A percentile compares a stretch with the other conserved stretches of the same genome.
Evolutionary conservation across 1,140 invertebrate species (phyloP).

Genomic region (Drosophila tristis): DNA sequence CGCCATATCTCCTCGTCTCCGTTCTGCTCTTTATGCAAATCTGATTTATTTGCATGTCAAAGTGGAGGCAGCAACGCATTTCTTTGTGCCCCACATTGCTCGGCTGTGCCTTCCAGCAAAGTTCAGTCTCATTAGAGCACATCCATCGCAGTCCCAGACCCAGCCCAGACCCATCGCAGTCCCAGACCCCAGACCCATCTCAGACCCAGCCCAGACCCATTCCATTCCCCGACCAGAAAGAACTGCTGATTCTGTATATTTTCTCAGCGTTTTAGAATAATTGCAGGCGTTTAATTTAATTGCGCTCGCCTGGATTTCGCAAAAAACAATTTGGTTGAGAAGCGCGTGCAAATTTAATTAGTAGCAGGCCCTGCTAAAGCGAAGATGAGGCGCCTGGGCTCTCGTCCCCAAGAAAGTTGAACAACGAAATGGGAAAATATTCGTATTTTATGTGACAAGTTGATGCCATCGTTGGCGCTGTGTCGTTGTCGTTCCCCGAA

Average conservation of each 20-base stretch:
- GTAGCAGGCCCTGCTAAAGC: slow-evolving; percentile 64
- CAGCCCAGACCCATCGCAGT: slow-evolving; percentile 1
- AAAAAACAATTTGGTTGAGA: slow-evolving; percentile 63
- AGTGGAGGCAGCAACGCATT: slow-evolving; percentile 48
- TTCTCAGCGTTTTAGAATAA: slow-evolving; percentile 74
- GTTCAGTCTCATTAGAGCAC: slow-evolving; percentile 65
- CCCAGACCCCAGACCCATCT: neutral
- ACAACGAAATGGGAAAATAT: slow-evolving; percentile 32
- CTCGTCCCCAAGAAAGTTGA: slow-evolving; percentile 11
- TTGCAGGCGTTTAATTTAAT: slow-evolving; percentile 82
- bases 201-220: slow-evolving; percentile 9
- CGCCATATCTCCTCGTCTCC: too few species aligned
- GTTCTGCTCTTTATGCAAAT: slow-evolving; percentile 72
- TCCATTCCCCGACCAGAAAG: neutral
- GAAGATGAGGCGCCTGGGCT: slow-evolving; percentile 46
- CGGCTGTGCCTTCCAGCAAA: slow-evolving; percentile 42
- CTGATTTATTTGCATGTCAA: slow-evolving; percentile 84
- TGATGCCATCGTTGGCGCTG: slow-evolving; percentile 23
- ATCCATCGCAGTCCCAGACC: neutral
- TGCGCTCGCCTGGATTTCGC: slow-evolving; percentile 68
- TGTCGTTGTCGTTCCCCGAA: neutral
- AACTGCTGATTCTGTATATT: slow-evolving; percentile 62
- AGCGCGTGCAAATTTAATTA: slow-evolving; percentile 77
- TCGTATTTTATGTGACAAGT: slow-evolving; percentile 59
- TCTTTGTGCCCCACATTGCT: slow-evolving; percentile 24